Percentiles rank a stretch among this genome's conserved stretches.
Evolutionary conservation across 1,140 invertebrate species (phyloP).

Genomic region (Reticulitermes speratus): DNA sequence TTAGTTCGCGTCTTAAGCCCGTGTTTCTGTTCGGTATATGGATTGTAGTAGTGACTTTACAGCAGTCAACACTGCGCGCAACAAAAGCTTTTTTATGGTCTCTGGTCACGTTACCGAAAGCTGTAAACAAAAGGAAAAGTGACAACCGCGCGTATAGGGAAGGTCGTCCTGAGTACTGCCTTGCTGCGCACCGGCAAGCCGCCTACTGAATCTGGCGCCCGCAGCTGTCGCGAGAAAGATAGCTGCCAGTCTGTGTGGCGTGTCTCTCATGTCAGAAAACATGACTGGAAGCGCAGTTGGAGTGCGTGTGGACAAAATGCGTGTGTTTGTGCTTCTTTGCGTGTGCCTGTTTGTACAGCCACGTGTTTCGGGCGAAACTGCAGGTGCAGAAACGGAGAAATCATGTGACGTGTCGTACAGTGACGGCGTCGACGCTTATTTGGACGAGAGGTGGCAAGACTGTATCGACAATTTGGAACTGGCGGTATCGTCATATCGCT

Average conservation of each 20-base stretch:
- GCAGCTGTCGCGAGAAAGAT: neutral
- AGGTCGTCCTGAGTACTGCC: neutral
- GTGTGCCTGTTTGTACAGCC: neutral
- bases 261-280: neutral
- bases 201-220: neutral
- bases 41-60: no score
- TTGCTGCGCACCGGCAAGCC: neutral
- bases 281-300: neutral
- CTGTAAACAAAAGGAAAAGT: neutral
- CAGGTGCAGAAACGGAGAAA: neutral
- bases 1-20: neutral
- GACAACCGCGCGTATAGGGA: neutral
- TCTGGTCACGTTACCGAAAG: neutral
- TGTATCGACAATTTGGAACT: slow-evolving; percentile 63
- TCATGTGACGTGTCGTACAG: slow-evolving; percentile 44
- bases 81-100: neutral
- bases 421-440: slow-evolving; percentile 63
- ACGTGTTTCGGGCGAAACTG: neutral
- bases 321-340: neutral
- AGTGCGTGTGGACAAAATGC: neutral
- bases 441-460: slow-evolving; percentile 64
- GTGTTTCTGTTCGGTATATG: neutral
- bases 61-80: no score
- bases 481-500: slow-evolving; percentile 35
- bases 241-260: neutral